These are phyloP conservation scores for Macrosteles quadrilineatus DNA, from an alignment of 1,140 invertebrate species.

Conservation along the genomic window DNA sequence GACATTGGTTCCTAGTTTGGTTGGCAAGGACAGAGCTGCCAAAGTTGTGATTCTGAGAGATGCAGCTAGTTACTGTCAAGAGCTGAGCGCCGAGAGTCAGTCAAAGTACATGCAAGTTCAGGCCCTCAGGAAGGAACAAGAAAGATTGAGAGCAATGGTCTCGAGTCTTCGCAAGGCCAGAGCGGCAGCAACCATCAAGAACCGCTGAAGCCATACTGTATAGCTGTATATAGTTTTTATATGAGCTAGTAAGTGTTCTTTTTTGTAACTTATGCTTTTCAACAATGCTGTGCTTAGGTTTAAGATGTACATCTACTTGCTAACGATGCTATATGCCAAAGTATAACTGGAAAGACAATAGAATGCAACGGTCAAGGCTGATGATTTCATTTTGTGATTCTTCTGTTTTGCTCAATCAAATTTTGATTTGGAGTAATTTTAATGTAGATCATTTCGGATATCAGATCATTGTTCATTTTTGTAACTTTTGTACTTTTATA, in stretches of 20 bases:
- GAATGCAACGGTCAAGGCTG: conserved; percentile 17
- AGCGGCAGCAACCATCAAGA: neutral
- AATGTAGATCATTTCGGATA: too few relatives aligned
- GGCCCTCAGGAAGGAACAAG: conserved; percentile 59
- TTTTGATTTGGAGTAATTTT: neutral
- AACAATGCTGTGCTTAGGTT: conserved; percentile 11
- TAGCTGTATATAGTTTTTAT: conserved; percentile 8
- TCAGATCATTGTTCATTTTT: too few relatives aligned
- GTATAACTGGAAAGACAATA: conserved; percentile 18
- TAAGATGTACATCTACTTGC: neutral
- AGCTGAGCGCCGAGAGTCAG: conserved; percentile 60
- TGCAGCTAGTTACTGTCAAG: conserved; percentile 69
- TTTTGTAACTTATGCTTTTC: conserved; percentile 17
- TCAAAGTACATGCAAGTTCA: conserved; percentile 51
- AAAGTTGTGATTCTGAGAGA: conserved; percentile 84
- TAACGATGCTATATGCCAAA: conserved; percentile 16
- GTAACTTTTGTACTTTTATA: too few relatives aligned
- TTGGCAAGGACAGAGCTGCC: conserved; percentile 74
- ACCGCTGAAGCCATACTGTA: too few relatives aligned
- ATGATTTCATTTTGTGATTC: neutral
- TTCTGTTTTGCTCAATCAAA: conserved; percentile 20
- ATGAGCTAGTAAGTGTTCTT: neutral
- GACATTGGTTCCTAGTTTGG: conserved; percentile 72
- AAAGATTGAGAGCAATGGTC: conserved; percentile 57
- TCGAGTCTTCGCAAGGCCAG: conserved; percentile 46